These are phyloP conservation scores for Zosterops lateralis DNA, from an alignment of 2,113 vertebrate species.

Conservation along the genomic window DNA sequence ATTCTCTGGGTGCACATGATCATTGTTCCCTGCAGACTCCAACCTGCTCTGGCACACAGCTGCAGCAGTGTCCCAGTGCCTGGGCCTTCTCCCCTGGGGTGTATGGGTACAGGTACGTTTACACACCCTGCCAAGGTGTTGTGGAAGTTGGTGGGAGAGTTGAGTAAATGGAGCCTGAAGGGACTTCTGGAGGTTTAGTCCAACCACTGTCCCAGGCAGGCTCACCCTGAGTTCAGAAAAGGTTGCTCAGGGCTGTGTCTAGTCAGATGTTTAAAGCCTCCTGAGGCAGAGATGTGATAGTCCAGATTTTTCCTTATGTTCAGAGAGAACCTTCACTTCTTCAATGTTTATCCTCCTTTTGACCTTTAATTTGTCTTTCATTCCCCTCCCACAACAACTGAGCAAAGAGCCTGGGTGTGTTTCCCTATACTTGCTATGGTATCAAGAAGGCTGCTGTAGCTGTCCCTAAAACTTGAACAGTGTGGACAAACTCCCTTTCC, in stretches of 20 bases:
- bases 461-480: background rate
- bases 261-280: background rate
- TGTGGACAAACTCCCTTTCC: background rate
- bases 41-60: background rate
- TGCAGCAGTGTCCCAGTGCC: accelerated
- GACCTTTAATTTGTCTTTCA: background rate
- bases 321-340: background rate
- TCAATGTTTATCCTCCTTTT: background rate
- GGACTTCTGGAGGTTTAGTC: background rate
- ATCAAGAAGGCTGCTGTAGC: background rate
- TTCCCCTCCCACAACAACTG: background rate
- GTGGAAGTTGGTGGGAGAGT: background rate
- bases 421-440: background rate
- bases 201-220: background rate
- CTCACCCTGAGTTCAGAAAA: background rate
- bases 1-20: accelerated
- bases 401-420: background rate
- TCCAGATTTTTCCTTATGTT: background rate
- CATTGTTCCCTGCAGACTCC: background rate
- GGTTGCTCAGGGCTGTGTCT: background rate
- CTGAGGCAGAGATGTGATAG: background rate
- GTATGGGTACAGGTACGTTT: accelerated
- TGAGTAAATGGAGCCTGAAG: background rate
- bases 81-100: background rate
- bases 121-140: background rate